Evolutionary conservation across 2,797 vertebrate genomes (phyloP).

Genomic region (Alosa sapidissima): DNA sequence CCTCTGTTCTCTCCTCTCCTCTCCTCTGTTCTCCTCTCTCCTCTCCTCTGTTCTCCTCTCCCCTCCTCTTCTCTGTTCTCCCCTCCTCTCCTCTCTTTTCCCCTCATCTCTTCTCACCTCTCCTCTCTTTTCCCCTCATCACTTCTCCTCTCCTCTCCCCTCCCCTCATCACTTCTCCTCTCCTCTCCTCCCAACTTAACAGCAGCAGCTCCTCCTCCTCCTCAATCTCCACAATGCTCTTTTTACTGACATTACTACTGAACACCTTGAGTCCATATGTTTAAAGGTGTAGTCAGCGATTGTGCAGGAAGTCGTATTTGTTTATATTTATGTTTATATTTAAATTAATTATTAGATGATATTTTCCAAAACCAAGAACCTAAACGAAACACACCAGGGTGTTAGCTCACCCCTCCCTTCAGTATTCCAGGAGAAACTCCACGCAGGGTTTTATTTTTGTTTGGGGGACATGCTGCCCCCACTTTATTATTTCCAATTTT

Average conservation of each 20-base stretch:
- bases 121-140: neutral
- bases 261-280: neutral
- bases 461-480: too few relatives aligned
- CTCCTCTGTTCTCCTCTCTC: constrained; percentile 59
- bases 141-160: neutral
- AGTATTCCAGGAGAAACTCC: too few relatives aligned
- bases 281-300: neutral
- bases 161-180: neutral
- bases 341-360: too few relatives aligned
- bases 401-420: too few relatives aligned
- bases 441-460: too few relatives aligned
- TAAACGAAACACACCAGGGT: too few relatives aligned
- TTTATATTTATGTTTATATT: too few relatives aligned
- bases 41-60: constrained; percentile 55
- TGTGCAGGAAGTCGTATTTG: too few relatives aligned
- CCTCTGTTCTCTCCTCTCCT: neutral
- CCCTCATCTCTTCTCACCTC: constrained; percentile 30
- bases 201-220: neutral
- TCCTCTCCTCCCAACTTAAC: neutral
- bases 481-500: too few relatives aligned
- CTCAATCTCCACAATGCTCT: neutral
- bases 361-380: too few relatives aligned
- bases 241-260: neutral
- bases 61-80: neutral
- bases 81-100: neutral